phyloP scores from a whole-genome alignment of 2,113 vertebrate genomes.

The Thalassarche chlororhynchos region DNA sequence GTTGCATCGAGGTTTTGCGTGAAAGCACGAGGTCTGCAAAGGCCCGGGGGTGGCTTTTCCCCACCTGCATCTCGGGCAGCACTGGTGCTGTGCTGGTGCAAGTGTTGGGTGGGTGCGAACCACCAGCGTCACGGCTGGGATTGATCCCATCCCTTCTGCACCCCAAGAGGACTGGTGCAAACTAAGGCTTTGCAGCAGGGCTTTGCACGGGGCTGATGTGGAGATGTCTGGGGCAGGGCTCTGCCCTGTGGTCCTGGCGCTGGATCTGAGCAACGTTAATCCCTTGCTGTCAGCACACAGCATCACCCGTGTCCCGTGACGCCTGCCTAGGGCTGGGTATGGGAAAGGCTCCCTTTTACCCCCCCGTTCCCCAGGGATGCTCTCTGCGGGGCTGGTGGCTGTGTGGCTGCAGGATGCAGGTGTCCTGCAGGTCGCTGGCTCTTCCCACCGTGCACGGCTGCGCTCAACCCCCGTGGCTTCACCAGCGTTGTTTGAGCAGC shows the following conservation, averaged over 20 bases:
- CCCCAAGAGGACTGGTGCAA: background rate
- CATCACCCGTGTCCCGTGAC: accelerated
- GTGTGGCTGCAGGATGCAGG: background rate
- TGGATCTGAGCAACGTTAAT: background rate
- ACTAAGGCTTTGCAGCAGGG: background rate
- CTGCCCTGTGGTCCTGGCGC: accelerated
- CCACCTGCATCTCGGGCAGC: accelerated
- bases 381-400: background rate
- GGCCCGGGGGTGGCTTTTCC: background rate
- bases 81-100: background rate
- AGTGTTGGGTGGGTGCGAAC: background rate
- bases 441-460: background rate
- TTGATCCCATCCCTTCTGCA: background rate
- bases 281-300: background rate
- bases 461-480: accelerated
- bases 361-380: background rate
- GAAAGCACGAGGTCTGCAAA: background rate
- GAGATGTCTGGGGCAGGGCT: background rate
- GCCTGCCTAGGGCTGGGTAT: background rate
- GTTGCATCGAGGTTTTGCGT: background rate
- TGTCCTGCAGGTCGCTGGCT: background rate
- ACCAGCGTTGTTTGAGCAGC: background rate
- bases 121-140: accelerated
- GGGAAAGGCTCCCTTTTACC: background rate
- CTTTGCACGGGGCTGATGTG: background rate